Evolutionary conservation across 2,113 vertebrate species (phyloP).

Genomic region (Lophotis ruficrista): DNA sequence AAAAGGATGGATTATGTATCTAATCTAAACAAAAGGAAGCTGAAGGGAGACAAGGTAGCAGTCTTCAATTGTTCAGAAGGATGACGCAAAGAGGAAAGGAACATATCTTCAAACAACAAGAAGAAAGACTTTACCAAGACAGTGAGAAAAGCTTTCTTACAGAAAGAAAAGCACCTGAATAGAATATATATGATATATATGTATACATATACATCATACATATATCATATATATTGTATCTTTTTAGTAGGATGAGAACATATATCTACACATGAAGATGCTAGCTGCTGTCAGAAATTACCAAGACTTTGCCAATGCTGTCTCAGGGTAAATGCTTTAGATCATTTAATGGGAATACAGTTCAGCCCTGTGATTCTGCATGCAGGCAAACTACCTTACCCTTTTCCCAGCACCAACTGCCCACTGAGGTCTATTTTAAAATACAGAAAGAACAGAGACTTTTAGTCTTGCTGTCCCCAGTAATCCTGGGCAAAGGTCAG

Average conservation of each 20-base stretch:
- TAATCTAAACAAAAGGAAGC: constrained; percentile 2
- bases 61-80: neutral
- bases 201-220: neutral
- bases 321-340: neutral
- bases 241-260: neutral
- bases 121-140: neutral
- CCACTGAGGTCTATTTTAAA: neutral
- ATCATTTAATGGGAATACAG: neutral
- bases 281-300: neutral
- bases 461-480: neutral
- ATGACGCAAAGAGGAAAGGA: neutral
- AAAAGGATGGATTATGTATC: neutral
- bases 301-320: neutral
- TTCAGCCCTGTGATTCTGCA: neutral
- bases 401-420: neutral
- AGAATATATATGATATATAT: neutral
- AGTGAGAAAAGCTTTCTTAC: neutral
- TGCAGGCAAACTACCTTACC: neutral
- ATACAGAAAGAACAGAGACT: neutral
- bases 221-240: neutral
- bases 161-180: neutral
- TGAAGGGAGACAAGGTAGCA: neutral
- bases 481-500: neutral
- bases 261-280: neutral
- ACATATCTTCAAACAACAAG: neutral